A percentile compares a stretch with the other conserved stretches of the same genome.
These are phyloP conservation scores for Microcebus lehilahytsara DNA, from an alignment of 2,113 vertebrate species.

Conservation along the genomic window DNA sequence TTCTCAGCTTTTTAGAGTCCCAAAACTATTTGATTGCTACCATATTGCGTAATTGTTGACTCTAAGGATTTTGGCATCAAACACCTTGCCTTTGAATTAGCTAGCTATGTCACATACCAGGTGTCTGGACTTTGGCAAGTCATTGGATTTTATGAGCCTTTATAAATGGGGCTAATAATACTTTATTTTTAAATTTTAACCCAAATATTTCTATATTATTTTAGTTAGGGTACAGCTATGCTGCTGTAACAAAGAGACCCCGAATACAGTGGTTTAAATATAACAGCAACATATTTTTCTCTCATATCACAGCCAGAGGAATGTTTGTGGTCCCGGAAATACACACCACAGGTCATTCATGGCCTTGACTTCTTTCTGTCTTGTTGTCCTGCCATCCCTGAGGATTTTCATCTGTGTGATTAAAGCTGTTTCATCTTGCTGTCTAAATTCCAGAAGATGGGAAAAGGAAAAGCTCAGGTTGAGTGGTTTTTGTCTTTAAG, in stretches of 20 bases:
- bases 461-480: not conserved
- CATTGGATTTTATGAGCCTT: not conserved
- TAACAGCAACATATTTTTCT: not conserved
- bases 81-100: not conserved
- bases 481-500: not conserved
- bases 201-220: not conserved
- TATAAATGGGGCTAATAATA: not conserved
- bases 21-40: not conserved
- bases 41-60: not conserved
- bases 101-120: not conserved
- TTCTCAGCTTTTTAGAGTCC: not conserved
- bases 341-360: not conserved
- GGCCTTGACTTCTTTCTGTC: not conserved
- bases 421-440: not conserved
- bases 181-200: not conserved
- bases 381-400: not conserved
- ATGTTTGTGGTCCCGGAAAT: not conserved
- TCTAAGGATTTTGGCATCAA: not conserved
- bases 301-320: not conserved
- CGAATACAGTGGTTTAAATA: not conserved
- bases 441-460: not conserved
- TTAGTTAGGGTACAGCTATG: not conserved
- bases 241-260: not conserved
- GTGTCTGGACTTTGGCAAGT: not conserved
- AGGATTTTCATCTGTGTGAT: not conserved